Percentiles rank a stretch among this genome's conserved stretches.
These are phyloP conservation scores for Chaetogeoica ovagalla DNA, from an alignment of 2,888 invertebrate genomes.

Conservation along the genomic window DNA sequence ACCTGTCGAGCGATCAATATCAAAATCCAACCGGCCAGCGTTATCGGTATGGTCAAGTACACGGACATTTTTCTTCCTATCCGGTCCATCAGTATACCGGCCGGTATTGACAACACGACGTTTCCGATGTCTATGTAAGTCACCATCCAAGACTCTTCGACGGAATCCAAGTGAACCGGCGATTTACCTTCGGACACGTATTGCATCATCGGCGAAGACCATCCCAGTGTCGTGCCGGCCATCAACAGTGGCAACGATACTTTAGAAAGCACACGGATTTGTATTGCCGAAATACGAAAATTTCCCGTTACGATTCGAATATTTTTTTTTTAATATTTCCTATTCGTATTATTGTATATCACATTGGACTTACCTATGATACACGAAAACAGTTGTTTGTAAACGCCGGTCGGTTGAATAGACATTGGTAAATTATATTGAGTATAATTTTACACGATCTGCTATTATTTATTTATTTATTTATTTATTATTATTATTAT, in stretches of 20 bases:
- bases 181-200: constrained; percentile 10
- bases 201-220: constrained; percentile 53
- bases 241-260: constrained; percentile 50
- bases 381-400: constrained; percentile 27
- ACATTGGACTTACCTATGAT: constrained; percentile 57
- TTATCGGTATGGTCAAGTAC: constrained; percentile 55
- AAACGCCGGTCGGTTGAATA: constrained; percentile 8
- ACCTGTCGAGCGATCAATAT: constrained; percentile 54
- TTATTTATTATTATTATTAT: no score
- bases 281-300: no score
- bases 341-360: background rate
- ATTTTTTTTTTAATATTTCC: no score
- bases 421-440: background rate
- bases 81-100: constrained; percentile 55
- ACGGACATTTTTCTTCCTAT: constrained; percentile 56
- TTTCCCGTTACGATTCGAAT: no score
- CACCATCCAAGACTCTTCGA: constrained; percentile 56
- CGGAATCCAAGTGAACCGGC: constrained; percentile 54
- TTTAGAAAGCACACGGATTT: background rate
- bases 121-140: constrained; percentile 56
- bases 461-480: no score
- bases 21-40: constrained; percentile 56
- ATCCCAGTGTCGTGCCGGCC: constrained; percentile 53
- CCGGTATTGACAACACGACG: constrained; percentile 56
- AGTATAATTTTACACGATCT: no score